Evolutionary conservation across 64 coral and sea anemone genomes (phyloP).

Genomic region (Astreopora myriophthalma): DNA sequence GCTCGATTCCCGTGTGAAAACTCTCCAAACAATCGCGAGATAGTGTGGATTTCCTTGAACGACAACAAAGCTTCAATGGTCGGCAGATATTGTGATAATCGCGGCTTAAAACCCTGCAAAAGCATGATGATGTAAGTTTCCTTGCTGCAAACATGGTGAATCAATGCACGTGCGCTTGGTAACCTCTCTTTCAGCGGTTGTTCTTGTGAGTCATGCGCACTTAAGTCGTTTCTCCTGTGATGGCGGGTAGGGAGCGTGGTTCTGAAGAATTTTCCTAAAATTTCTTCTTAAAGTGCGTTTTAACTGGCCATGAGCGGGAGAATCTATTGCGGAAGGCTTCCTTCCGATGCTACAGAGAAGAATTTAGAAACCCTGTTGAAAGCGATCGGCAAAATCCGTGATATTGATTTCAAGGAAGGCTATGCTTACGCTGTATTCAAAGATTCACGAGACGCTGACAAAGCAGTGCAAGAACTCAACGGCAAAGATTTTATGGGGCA

Average conservation of each 20-base stretch:
- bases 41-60: neutral
- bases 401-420: constrained; percentile 93
- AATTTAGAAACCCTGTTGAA: constrained; percentile 88
- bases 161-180: constrained; percentile 2
- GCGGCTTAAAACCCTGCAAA: constrained; percentile 12
- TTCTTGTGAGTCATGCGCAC: neutral
- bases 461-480: constrained; percentile 89
- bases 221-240: neutral
- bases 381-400: constrained; percentile 85
- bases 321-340: constrained; percentile 91
- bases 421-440: constrained; percentile 96
- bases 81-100: constrained; percentile 10
- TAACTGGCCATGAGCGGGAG: constrained; percentile 75
- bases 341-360: constrained; percentile 81
- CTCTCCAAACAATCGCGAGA: neutral
- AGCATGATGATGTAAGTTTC: neutral
- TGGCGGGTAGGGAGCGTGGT: constrained; percentile 41
- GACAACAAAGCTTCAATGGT: neutral
- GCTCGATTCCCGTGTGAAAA: constrained; percentile 1
- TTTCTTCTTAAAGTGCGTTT: neutral
- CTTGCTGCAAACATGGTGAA: constrained; percentile 2
- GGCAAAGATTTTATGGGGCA: constrained; percentile 79
- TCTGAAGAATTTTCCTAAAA: neutral
- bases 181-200: constrained; percentile 10
- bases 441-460: constrained; percentile 81